Conservation (phyloP, 1,140 invertebrate species). For the Pentalonia nigronervosa region DNA sequence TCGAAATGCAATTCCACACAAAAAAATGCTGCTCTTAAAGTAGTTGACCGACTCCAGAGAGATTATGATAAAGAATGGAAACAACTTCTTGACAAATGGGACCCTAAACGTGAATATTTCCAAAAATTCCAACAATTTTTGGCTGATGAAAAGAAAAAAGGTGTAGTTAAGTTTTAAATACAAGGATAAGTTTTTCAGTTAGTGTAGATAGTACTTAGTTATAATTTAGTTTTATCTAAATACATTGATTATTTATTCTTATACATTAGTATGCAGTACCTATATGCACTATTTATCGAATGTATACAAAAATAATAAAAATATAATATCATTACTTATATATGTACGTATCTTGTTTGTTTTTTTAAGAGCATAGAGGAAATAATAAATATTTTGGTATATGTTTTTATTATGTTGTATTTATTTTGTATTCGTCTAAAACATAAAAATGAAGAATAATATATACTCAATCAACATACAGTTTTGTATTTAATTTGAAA, state of each 20-base stretch:
- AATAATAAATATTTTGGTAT: constrained; percentile 30
- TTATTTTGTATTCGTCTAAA: constrained; percentile 51
- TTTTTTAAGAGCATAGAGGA: background rate
- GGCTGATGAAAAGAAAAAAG: constrained; percentile 41
- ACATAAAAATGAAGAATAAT: constrained; percentile 52
- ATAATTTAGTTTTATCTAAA: background rate
- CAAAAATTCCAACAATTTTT: constrained; percentile 62
- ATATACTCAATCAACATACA: constrained; percentile 41
- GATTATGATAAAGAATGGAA: constrained; percentile 71
- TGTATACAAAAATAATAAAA: constrained; percentile 15
- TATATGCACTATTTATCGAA: background rate
- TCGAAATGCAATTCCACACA: constrained; percentile 71
- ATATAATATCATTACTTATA: background rate
- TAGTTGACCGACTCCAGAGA: constrained; percentile 62
- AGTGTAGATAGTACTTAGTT: background rate
- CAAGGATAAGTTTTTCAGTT: background rate
- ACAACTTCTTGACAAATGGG: constrained; percentile 68
- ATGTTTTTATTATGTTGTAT: constrained; percentile 29
- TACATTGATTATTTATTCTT: background rate
- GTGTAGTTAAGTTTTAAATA: constrained; percentile 12
- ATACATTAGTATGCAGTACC: background rate
- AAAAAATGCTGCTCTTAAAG: constrained; percentile 64
- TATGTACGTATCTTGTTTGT: background rate
- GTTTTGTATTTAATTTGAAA: constrained; percentile 47
- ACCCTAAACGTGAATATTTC: constrained; percentile 69